phyloP scores from a whole-genome alignment of 2,797 vertebrate species.

The Gymnoscopelus microlampas region DNA sequence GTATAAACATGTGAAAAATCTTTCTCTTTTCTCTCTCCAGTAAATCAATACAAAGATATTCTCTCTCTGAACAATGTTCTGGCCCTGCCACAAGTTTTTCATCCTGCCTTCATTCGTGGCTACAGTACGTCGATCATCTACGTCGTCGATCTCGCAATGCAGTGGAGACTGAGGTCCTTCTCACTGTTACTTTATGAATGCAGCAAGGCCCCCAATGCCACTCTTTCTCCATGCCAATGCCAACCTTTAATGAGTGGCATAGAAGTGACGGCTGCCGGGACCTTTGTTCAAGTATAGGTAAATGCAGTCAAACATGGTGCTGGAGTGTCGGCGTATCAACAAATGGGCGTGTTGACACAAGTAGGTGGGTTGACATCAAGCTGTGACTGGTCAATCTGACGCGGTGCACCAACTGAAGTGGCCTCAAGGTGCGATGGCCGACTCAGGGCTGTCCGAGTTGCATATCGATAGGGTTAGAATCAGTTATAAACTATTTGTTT shows the following conservation, averaged over 20 bases:
- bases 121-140: slow-evolving; percentile 53
- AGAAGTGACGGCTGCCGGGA: neutral
- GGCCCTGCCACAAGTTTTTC: slow-evolving; percentile 66
- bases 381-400: no score
- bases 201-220: slow-evolving; percentile 51
- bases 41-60: slow-evolving; percentile 81
- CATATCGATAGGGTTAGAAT: no score
- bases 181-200: slow-evolving; percentile 54
- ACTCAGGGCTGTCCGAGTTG: no score
- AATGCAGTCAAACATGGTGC: no score
- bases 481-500: no score
- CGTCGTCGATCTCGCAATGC: slow-evolving; percentile 51
- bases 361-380: no score
- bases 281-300: neutral
- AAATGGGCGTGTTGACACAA: no score
- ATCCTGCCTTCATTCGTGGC: slow-evolving; percentile 64
- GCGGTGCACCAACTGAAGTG: no score
- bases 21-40: slow-evolving; percentile 69
- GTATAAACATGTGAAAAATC: slow-evolving; percentile 82
- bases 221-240: slow-evolving; percentile 52
- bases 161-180: slow-evolving; percentile 46
- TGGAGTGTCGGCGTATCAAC: no score
- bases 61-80: slow-evolving; percentile 69
- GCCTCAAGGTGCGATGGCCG: no score
- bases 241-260: slow-evolving; percentile 29